A percentile compares a stretch with the other conserved stretches of the same genome.
These are phyloP conservation scores for Benthosema pterotum DNA, from an alignment of 2,797 vertebrate genomes.

Conservation along the genomic window DNA sequence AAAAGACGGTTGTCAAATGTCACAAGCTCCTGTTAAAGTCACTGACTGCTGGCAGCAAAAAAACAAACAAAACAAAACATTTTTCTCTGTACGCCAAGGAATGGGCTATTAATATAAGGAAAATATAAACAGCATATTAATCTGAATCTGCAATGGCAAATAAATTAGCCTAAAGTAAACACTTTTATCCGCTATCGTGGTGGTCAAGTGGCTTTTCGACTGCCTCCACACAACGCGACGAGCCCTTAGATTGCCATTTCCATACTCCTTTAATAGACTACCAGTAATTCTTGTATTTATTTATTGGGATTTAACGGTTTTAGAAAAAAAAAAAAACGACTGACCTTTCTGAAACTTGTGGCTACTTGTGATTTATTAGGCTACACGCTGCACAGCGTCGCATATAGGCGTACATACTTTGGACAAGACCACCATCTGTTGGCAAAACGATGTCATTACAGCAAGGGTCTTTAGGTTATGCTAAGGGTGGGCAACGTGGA, in stretches of 20 bases:
- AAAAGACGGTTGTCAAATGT: neutral
- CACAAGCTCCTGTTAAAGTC: neutral
- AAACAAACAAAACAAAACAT: neutral
- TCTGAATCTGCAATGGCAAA: neutral
- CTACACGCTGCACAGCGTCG: neutral
- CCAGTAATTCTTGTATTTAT: too few relatives aligned
- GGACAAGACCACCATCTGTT: conserved; percentile 47
- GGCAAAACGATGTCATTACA: neutral
- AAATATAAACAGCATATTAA: neutral
- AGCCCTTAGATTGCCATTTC: too few relatives aligned
- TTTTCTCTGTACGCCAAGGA: neutral
- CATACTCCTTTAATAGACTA: too few relatives aligned
- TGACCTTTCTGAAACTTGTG: too few relatives aligned
- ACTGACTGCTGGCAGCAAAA: neutral
- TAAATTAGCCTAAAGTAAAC: too few relatives aligned
- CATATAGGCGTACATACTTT: conserved; percentile 9
- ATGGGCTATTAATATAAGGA: neutral
- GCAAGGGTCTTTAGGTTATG: neutral
- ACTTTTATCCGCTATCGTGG: too few relatives aligned
- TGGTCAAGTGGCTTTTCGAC: too few relatives aligned
- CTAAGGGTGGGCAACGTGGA: too few relatives aligned
- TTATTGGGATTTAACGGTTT: too few relatives aligned
- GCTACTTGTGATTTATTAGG: too few relatives aligned
- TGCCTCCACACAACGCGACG: too few relatives aligned
- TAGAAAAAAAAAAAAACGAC: too few relatives aligned